These are phyloP conservation scores for Lithobates pipiens DNA, from an alignment of 2,797 vertebrate genomes.

Conservation along the genomic window DNA sequence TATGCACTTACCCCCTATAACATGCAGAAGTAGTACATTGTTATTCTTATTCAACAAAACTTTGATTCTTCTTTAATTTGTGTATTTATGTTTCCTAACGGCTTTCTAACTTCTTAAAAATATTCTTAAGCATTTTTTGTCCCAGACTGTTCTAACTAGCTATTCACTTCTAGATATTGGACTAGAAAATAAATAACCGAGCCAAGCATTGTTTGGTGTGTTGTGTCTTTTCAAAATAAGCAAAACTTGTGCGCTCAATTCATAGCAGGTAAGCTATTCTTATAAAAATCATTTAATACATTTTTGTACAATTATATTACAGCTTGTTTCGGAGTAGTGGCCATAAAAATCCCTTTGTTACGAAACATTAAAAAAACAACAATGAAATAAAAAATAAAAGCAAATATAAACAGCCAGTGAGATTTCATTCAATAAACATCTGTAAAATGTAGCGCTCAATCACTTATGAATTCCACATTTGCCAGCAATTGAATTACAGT, in stretches of 20 bases:
- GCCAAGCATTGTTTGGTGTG: conserved; percentile 35
- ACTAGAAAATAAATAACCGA: neutral
- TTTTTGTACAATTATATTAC: conserved; percentile 54
- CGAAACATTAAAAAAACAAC: neutral
- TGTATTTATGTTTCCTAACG: conserved; percentile 25
- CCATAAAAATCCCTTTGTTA: conserved; percentile 32
- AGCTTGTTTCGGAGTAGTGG: neutral
- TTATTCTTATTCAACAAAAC: conserved; percentile 17
- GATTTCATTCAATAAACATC: neutral
- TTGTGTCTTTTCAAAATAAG: neutral
- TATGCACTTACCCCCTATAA: neutral
- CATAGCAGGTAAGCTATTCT: neutral
- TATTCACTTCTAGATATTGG: neutral
- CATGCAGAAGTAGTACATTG: conserved; percentile 28
- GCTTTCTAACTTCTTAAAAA: conserved; percentile 3
- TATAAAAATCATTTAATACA: conserved; percentile 42
- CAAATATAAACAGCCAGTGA: conserved; percentile 7
- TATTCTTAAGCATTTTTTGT: conserved; percentile 9
- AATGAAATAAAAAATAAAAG: conserved; percentile 32
- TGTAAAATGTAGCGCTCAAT: conserved; percentile 9
- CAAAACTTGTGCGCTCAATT: conserved; percentile 15
- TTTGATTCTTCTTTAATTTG: neutral
- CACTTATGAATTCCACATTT: conserved; percentile 8
- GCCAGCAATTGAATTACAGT: conserved; percentile 11
- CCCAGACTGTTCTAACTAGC: neutral